A percentile compares a stretch with the other conserved stretches of the same genome.
Evolutionary conservation across 2,113 vertebrate species (phyloP).

Genomic region (Globicephala melas): DNA sequence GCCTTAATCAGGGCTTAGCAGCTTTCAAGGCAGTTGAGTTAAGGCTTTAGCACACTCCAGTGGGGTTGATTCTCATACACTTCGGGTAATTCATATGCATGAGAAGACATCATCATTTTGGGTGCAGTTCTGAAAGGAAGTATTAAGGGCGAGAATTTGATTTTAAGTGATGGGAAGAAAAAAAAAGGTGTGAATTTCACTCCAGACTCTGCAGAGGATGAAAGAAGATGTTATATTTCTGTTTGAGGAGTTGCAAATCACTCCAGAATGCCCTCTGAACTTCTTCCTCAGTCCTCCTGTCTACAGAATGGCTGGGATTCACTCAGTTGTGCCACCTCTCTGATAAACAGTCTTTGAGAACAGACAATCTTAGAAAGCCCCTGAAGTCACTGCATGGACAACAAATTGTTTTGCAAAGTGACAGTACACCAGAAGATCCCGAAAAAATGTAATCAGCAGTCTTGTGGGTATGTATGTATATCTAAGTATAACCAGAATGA

Average conservation of each 20-base stretch:
- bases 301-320: neutral
- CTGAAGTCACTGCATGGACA: neutral
- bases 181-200: conserved; percentile 53
- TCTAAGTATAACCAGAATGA: neutral
- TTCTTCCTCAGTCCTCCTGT: neutral
- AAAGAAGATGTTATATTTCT: conserved; percentile 40
- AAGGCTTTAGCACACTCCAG: neutral
- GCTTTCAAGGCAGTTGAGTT: neutral
- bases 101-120: neutral
- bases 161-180: conserved; percentile 43
- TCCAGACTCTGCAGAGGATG: conserved; percentile 50
- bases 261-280: neutral
- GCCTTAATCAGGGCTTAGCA: neutral
- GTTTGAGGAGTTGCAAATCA: neutral
- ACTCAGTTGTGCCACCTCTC: neutral
- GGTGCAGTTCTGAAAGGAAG: conserved; percentile 34
- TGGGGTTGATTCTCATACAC: neutral
- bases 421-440: neutral
- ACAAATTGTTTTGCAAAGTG: neutral
- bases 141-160: conserved; percentile 56
- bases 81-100: conserved; percentile 25
- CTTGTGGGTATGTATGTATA: neutral
- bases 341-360: neutral
- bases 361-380: neutral
- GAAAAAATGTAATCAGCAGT: neutral